A percentile compares a stretch with the other conserved stretches of the same genome.
phyloP scores from a whole-genome alignment of 2,888 invertebrate genomes.

The Nomada hirtipes region DNA sequence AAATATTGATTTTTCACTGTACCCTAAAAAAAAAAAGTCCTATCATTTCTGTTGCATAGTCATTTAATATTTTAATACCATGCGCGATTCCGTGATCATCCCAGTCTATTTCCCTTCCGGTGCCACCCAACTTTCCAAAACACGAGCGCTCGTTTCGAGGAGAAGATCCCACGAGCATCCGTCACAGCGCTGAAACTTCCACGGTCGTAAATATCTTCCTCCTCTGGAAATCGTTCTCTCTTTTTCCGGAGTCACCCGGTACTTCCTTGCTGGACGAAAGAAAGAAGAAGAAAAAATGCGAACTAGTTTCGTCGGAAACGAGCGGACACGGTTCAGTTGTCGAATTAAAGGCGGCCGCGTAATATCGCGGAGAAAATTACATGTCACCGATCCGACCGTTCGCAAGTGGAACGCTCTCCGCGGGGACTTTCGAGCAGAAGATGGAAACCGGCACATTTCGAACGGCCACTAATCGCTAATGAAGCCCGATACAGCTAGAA shows the following conservation, averaged over 20 bases:
- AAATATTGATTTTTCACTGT: too few relatives aligned
- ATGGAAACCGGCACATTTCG: constrained; percentile 33
- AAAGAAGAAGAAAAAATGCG: neutral
- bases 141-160: too few relatives aligned
- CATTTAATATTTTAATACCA: too few relatives aligned
- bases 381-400: constrained; percentile 41
- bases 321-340: constrained; percentile 39
- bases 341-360: constrained; percentile 41
- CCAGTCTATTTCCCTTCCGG: too few relatives aligned
- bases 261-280: neutral
- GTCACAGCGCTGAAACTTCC: too few relatives aligned
- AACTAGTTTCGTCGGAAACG: constrained; percentile 30
- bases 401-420: constrained; percentile 43
- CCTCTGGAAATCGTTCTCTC: constrained; percentile 6
- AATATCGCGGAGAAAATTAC: constrained; percentile 51
- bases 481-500: constrained; percentile 46
- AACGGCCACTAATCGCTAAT: constrained; percentile 31
- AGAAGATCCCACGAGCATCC: too few relatives aligned
- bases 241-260: constrained; percentile 3
- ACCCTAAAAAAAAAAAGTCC: too few relatives aligned
- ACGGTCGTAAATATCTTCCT: too few relatives aligned
- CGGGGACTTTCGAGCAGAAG: constrained; percentile 49
- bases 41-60: too few relatives aligned
- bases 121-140: too few relatives aligned
- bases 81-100: too few relatives aligned